These are phyloP conservation scores for Parelbella ahira DNA, from an alignment of 2,888 invertebrate genomes.

Conservation along the genomic window DNA sequence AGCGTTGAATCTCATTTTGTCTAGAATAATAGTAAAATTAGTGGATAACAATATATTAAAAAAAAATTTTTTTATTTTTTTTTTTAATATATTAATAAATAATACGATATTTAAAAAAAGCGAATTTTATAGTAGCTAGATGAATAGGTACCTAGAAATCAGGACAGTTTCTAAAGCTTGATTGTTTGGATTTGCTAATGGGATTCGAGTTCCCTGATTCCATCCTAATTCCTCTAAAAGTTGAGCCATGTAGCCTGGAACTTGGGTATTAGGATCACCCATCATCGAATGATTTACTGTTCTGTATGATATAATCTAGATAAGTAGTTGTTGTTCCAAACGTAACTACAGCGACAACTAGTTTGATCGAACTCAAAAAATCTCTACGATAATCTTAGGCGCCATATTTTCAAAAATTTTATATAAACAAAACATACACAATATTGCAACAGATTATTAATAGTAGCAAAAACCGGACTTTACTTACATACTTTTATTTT, in stretches of 20 bases:
- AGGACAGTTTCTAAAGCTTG: slow-evolving; percentile 58
- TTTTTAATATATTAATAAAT: too few relatives aligned
- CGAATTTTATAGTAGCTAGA: too few relatives aligned
- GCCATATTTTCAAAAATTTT: slow-evolving; percentile 43
- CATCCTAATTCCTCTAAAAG: slow-evolving; percentile 86
- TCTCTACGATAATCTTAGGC: slow-evolving; percentile 26
- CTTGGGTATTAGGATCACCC: slow-evolving; percentile 41
- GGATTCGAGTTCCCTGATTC: slow-evolving; percentile 88
- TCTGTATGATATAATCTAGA: not conserved
- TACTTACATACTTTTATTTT: not conserved
- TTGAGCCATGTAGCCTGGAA: slow-evolving; percentile 78
- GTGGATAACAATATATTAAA: not conserved
- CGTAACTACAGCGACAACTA: slow-evolving; percentile 8
- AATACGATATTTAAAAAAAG: not conserved
- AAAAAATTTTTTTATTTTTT: not conserved
- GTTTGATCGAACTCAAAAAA: slow-evolving; percentile 40
- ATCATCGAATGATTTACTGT: slow-evolving; percentile 38
- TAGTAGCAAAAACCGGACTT: not conserved
- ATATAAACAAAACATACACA: slow-evolving; percentile 33
- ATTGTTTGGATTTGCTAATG: slow-evolving; percentile 89
- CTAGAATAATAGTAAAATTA: slow-evolving; percentile 41
- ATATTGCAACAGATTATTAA: not conserved
- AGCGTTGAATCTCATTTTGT: slow-evolving; percentile 68
- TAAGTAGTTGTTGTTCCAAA: not conserved
- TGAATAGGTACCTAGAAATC: slow-evolving; percentile 66